Evolutionary conservation across 2,113 vertebrate genomes (phyloP).

Genomic region (Platycercus adscitus): DNA sequence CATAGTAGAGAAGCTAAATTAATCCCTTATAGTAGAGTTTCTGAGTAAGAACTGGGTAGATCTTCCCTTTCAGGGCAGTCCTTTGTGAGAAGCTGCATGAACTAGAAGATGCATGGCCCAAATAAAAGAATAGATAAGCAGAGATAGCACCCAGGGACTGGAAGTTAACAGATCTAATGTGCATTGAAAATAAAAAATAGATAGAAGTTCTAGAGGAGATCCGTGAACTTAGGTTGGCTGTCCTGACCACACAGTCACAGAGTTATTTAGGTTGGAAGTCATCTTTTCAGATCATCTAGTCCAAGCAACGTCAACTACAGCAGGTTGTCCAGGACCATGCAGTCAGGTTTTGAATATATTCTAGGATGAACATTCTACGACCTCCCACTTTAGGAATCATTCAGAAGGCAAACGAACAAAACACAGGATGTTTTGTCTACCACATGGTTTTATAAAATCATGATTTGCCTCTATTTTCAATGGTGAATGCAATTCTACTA

Average conservation of each 20-base stretch:
- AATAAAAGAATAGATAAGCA: not conserved
- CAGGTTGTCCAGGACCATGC: not conserved
- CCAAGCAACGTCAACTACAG: fast-evolving
- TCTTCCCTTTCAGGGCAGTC: not conserved
- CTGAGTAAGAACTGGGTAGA: not conserved
- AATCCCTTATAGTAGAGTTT: not conserved
- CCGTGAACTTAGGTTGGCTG: not conserved
- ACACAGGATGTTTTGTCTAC: not conserved
- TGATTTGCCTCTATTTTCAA: not conserved
- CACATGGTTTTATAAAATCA: not conserved
- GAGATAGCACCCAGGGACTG: not conserved
- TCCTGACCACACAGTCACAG: not conserved
- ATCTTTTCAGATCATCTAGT: not conserved
- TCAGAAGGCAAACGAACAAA: not conserved
- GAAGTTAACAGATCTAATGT: not conserved
- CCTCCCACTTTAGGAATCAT: not conserved
- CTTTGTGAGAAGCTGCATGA: not conserved
- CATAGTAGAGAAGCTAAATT: not conserved
- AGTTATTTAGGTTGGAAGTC: not conserved
- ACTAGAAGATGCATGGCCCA: not conserved
- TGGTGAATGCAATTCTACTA: not conserved
- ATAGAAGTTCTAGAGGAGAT: not conserved
- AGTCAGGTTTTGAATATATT: not conserved
- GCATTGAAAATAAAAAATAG: not conserved
- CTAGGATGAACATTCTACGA: not conserved